Evolutionary conservation across 2,797 vertebrate species (phyloP), one percentile per base, ranked within the genome.

Genomic region (Parotocinclus haroldoi): DNA sequence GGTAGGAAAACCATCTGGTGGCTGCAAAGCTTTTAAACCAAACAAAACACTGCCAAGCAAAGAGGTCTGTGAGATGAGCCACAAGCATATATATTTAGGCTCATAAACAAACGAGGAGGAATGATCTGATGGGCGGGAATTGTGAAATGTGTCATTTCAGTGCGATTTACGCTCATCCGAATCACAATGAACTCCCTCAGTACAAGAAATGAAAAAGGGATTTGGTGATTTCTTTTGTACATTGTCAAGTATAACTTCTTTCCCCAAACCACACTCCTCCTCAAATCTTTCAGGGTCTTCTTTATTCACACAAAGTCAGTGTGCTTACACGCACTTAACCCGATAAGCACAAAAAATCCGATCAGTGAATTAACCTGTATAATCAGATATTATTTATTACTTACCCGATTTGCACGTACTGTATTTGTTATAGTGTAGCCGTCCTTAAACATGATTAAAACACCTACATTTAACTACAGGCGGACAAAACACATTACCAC

Each of bases 1-100:
- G 71, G 81, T 79, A 76, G 73, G 76, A 66, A 75, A 82, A 78
- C 75, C 79, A 77, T 82, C 75, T 83, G 81, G 69, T 80, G 75
- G 72, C 61, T 55, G 69, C 70, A 78, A 76, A 64, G 77, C 71
- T 74, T 83, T 82, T 76, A 80, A 82, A 83, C 66, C 74, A 76
- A 82, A 79, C 70, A 78, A 63, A 73, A 52, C 51, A 69, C 71
- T 72, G 78, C 71, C 78, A 80, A 66, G 60, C 58, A 63, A 55
- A 74, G 50, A 55, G 49, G 59, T 64, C 52, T 63, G 58, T 40
- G 68, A 46, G 66, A 72, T 72, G 63, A 59, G 65, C 68, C 68
- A 51, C 42, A 52, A 40, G 56, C 52, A 42, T 68, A 78, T 46
- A 66, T 48, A 78, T 42, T 60, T 63, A 63, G 38, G 55, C 60